Conservation (phyloP, 2,797 vertebrate genomes). For the Brachyrhaphis roseni region DNA sequence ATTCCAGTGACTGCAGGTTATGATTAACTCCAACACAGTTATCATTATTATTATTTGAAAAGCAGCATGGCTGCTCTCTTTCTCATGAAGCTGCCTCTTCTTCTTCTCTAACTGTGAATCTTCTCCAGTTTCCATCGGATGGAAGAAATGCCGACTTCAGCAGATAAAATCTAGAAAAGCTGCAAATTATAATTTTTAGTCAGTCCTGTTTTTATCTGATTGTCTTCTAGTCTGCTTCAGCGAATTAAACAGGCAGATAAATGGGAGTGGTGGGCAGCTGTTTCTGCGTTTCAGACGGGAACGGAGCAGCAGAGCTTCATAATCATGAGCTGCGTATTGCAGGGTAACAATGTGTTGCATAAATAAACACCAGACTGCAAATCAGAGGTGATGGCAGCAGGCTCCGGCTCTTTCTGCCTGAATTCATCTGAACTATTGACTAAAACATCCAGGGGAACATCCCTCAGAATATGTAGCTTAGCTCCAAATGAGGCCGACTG, state of each 20-base stretch:
- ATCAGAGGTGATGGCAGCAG: not conserved
- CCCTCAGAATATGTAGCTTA: too few species aligned
- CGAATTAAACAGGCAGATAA: too few species aligned
- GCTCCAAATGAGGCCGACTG: too few species aligned
- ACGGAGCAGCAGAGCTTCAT: not conserved
- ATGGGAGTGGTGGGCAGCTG: not conserved
- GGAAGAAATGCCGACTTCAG: conserved; percentile 7
- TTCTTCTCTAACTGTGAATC: conserved; percentile 36
- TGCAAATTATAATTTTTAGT: not conserved
- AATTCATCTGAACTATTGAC: not conserved
- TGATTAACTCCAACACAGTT: conserved; percentile 13
- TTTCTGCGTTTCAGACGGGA: not conserved
- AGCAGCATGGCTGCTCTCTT: conserved; percentile 7
- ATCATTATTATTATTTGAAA: conserved; percentile 10
- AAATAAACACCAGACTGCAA: not conserved
- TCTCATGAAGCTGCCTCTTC: conserved; percentile 17
- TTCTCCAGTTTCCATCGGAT: conserved; percentile 28
- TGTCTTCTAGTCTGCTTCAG: not conserved
- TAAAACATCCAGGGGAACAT: too few species aligned
- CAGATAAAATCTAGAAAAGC: conserved; percentile 5
- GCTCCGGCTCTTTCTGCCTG: not conserved
- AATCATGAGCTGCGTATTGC: not conserved
- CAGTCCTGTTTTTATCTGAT: not conserved
- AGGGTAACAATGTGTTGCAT: not conserved
- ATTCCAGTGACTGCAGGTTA: conserved; percentile 18